Conservation (phyloP, 2,888 invertebrate species). For the Meta bourneti region DNA sequence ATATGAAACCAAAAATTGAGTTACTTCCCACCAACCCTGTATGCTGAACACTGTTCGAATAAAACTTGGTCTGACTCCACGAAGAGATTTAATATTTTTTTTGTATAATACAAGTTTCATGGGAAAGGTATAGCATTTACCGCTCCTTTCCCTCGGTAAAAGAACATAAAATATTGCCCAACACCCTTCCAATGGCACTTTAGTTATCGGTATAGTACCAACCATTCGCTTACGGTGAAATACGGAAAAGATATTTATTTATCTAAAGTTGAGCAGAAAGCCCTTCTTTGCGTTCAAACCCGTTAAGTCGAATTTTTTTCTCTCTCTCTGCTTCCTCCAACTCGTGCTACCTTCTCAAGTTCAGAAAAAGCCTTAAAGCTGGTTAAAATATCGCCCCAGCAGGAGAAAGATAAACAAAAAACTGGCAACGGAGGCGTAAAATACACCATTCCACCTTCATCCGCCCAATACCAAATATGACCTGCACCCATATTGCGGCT, state of each 20-base stretch:
- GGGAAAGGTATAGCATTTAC: neutral
- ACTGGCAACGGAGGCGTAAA: conserved; percentile 67
- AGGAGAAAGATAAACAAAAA: conserved; percentile 75
- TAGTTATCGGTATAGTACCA: conserved; percentile 24
- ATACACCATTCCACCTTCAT: conserved; percentile 57
- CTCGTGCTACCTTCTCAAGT: conserved; percentile 37
- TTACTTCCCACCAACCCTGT: too few relatives aligned
- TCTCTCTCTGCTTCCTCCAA: neutral
- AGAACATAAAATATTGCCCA: conserved; percentile 54
- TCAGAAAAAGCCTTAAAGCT: conserved; percentile 57
- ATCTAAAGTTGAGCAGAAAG: conserved; percentile 58
- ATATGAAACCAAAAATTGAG: too few relatives aligned
- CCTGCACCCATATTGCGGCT: conserved; percentile 70
- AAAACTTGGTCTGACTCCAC: neutral
- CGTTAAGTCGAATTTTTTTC: conserved; percentile 28
- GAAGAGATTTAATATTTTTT: neutral
- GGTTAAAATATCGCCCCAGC: conserved; percentile 71
- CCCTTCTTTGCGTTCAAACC: conserved; percentile 22
- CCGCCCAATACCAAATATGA: conserved; percentile 56
- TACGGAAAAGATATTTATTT: conserved; percentile 68
- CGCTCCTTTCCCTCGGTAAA: neutral
- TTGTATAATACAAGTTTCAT: neutral
- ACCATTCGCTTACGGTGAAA: conserved; percentile 61
- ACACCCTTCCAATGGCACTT: conserved; percentile 23
- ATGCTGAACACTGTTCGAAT: too few relatives aligned